These are phyloP conservation scores for Nymphalis io DNA, from an alignment of 1,140 invertebrate species.

Conservation along the genomic window DNA sequence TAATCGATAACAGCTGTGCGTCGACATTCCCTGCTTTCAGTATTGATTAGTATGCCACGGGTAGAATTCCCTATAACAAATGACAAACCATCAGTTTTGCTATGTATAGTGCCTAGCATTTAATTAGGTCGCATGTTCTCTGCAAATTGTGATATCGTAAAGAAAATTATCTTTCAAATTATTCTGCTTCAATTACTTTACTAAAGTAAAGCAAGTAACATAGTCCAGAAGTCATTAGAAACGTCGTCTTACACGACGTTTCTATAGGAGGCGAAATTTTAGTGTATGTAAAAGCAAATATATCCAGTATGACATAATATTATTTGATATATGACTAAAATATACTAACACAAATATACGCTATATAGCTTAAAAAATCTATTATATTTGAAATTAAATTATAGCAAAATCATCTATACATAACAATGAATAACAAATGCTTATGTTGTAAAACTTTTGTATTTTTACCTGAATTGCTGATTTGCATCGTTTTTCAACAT, in stretches of 20 bases:
- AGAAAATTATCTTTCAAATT: no score
- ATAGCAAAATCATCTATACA: neutral
- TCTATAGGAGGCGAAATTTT: no score
- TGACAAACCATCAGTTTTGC: neutral
- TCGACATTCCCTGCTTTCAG: conserved; percentile 21
- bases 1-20: conserved; percentile 38
- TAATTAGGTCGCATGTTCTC: no score
- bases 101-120: neutral
- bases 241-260: no score
- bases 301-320: no score
- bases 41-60: conserved; percentile 27
- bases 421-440: neutral
- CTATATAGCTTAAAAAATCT: neutral
- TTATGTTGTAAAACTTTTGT: neutral
- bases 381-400: neutral
- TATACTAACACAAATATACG: neutral
- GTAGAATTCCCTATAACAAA: conserved; percentile 5
- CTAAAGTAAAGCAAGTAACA: no score
- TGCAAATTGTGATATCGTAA: no score
- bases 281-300: no score
- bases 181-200: no score
- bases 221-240: no score
- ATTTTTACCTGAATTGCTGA: neutral
- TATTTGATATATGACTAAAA: no score
- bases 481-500: neutral